These are phyloP conservation scores for Hylyphantes graminicola DNA, from an alignment of 1,140 invertebrate species.

Conservation along the genomic window DNA sequence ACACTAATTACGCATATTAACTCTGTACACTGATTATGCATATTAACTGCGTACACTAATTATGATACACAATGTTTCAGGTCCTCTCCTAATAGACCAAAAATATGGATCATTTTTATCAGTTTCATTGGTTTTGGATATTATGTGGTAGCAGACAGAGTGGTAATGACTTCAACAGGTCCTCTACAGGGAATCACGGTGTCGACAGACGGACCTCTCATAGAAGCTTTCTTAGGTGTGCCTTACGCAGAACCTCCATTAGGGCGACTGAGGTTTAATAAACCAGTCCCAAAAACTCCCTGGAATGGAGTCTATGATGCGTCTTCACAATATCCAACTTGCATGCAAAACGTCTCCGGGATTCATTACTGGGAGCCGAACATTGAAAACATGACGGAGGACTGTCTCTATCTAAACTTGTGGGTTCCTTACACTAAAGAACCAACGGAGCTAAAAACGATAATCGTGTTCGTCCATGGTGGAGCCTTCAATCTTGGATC, in stretches of 20 bases:
- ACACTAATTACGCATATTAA: no score
- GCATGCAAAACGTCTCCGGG: slow-evolving; percentile 39
- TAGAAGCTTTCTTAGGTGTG: slow-evolving; percentile 91
- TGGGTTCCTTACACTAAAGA: slow-evolving; percentile 82
- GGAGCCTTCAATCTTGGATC: slow-evolving; percentile 77
- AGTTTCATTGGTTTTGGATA: no score
- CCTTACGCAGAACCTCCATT: slow-evolving; percentile 93
- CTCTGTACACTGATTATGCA: no score
- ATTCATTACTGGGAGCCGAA: slow-evolving; percentile 1
- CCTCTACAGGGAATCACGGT: slow-evolving; percentile 32
- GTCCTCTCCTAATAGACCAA: no score
- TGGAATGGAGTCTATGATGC: slow-evolving; percentile 81
- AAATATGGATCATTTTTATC: no score
- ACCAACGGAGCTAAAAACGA: slow-evolving; percentile 69
- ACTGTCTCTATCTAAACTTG: slow-evolving; percentile 92
- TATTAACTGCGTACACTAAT: no score
- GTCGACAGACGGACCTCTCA: slow-evolving; percentile 70
- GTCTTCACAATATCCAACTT: slow-evolving; percentile 31
- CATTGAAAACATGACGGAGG: slow-evolving; percentile 80
- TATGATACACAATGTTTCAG: no score
- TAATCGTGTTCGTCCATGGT: slow-evolving; percentile 84
- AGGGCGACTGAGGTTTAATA: slow-evolving; percentile 87
- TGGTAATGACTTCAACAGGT: slow-evolving; percentile 46
- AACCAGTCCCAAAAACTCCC: slow-evolving; percentile 83
- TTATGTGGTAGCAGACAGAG: slow-evolving; percentile 12